phyloP scores from a whole-genome alignment of 2,797 vertebrate genomes.

The Oreonectes daqikongensis region DNA sequence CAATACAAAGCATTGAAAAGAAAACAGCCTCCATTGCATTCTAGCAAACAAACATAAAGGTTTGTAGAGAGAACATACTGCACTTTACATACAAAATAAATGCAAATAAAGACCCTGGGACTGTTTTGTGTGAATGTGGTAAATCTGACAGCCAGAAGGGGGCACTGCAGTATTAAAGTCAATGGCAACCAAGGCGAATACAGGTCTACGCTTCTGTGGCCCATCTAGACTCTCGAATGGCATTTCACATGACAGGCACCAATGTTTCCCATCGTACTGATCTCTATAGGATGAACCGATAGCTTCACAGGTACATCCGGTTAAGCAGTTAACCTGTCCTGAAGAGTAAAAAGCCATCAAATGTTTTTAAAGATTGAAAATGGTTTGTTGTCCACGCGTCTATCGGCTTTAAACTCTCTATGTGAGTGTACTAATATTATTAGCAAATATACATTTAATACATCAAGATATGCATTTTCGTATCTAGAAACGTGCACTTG shows the following conservation, averaged over 20 bases:
- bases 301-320: background rate
- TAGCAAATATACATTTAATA: background rate
- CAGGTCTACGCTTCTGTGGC: too few species aligned
- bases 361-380: background rate
- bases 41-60: conserved; percentile 20
- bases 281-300: background rate
- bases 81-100: background rate
- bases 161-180: conserved; percentile 69
- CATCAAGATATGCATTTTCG: background rate
- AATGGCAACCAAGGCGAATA: conserved; percentile 43
- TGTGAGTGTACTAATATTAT: background rate
- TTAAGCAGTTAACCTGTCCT: background rate
- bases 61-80: conserved; percentile 19
- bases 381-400: background rate
- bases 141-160: conserved; percentile 68
- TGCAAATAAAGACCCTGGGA: conserved; percentile 3
- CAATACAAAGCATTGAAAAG: conserved; percentile 9
- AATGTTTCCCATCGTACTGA: too few species aligned
- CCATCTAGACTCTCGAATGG: too few species aligned
- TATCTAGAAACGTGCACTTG: too few species aligned
- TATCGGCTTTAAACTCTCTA: background rate
- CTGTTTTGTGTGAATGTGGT: conserved; percentile 32
- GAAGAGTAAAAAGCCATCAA: background rate
- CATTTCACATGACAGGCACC: background rate
- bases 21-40: conserved; percentile 36